phyloP scores from a whole-genome alignment of 2,888 invertebrate genomes.

The Pandemis corylana region DNA sequence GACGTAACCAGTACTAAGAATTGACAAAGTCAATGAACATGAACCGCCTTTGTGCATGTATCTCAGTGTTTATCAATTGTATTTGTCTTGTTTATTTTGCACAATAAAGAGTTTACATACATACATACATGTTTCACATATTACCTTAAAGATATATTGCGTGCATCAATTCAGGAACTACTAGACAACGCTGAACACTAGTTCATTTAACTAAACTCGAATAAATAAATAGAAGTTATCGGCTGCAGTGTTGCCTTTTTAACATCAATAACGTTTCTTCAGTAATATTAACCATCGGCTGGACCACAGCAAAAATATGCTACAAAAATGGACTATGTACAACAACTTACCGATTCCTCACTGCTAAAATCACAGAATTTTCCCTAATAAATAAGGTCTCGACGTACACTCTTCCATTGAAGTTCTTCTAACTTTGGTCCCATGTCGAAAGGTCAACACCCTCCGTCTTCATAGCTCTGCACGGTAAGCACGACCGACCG shows the following conservation, averaged over 20 bases:
- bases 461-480: background rate
- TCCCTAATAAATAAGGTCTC: conserved; percentile 5
- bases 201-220: background rate
- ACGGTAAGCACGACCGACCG: background rate
- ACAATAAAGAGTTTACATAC: too few species aligned
- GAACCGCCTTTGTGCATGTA: too few species aligned
- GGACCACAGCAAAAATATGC: conserved; percentile 14
- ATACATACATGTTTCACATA: background rate
- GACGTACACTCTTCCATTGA: conserved; percentile 4
- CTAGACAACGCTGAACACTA: background rate
- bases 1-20: background rate
- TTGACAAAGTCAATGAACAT: background rate
- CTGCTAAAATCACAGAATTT: conserved; percentile 34
- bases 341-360: conserved; percentile 5
- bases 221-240: background rate
- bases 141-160: background rate
- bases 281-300: background rate
- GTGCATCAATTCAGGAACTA: background rate
- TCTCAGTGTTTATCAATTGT: too few species aligned
- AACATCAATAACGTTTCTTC: background rate
- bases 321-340: conserved; percentile 26
- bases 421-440: conserved; percentile 25
- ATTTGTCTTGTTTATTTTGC: too few species aligned
- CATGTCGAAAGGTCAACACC: background rate
- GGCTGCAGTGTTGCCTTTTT: background rate